These are phyloP conservation scores for Strix uralensis DNA, from an alignment of 2,113 vertebrate genomes.

Conservation along the genomic window DNA sequence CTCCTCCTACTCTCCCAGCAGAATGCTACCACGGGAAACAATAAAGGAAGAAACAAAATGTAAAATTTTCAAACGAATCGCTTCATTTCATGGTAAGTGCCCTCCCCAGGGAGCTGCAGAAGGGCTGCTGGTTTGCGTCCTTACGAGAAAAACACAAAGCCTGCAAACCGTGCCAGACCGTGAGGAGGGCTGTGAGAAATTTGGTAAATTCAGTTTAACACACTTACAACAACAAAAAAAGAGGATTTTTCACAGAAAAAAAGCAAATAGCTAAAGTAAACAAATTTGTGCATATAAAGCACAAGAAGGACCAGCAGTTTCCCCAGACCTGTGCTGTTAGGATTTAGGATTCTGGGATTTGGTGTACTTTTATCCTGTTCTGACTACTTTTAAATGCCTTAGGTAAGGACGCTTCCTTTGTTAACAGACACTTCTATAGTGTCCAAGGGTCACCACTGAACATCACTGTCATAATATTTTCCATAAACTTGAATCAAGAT, in stretches of 20 bases:
- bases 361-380: neutral
- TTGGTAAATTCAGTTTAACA: neutral
- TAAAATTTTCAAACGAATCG: neutral
- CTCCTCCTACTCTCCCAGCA: neutral
- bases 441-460: fast-evolving
- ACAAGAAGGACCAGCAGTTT: neutral
- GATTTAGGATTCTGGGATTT: neutral
- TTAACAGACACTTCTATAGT: neutral
- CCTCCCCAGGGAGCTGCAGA: neutral
- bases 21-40: neutral
- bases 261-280: neutral
- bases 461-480: neutral
- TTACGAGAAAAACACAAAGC: neutral
- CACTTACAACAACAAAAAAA: neutral
- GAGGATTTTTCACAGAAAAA: neutral
- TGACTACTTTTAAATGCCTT: neutral
- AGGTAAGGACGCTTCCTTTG: neutral
- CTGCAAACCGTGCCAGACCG: fast-evolving
- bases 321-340: neutral
- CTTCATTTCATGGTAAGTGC: neutral
- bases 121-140: neutral
- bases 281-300: neutral
- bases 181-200: neutral
- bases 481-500: neutral
- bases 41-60: neutral